These are phyloP conservation scores for Tenodera sinensis DNA, from an alignment of 2,888 invertebrate genomes.

Conservation along the genomic window DNA sequence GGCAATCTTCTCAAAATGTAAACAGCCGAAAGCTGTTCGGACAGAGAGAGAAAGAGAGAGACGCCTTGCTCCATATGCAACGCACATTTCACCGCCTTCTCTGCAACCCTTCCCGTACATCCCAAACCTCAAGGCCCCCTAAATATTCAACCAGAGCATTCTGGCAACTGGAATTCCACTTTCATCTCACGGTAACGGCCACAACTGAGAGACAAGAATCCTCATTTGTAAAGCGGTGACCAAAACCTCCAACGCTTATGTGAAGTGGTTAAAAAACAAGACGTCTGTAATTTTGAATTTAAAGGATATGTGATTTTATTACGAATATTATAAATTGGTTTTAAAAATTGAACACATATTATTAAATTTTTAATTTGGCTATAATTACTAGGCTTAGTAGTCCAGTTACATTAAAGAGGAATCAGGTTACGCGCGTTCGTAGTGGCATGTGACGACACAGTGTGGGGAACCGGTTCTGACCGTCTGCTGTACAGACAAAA, in stretches of 20 bases:
- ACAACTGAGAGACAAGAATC: background rate
- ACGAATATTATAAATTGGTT: no score
- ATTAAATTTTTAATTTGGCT: no score
- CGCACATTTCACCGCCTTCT: slow-evolving; percentile 10
- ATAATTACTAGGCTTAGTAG: no score
- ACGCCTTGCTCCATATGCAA: slow-evolving; percentile 17
- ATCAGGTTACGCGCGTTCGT: no score
- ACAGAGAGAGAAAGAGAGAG: background rate
- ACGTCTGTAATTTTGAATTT: no score
- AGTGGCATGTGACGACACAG: no score
- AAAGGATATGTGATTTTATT: no score
- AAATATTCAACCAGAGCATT: background rate
- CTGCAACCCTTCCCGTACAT: background rate
- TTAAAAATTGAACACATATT: no score
- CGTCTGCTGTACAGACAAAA: no score
- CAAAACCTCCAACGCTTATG: background rate
- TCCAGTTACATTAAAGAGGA: no score
- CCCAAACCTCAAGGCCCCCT: background rate
- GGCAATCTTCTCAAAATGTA: background rate
- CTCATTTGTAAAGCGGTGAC: background rate
- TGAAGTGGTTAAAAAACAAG: no score
- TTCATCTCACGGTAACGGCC: background rate
- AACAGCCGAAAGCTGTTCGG: background rate
- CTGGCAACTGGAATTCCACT: background rate
- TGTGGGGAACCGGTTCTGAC: no score